A percentile compares a stretch with the other conserved stretches of the same genome.
Evolutionary conservation across 2,113 vertebrate genomes (phyloP).

Genomic region (Menura novaehollandiae): DNA sequence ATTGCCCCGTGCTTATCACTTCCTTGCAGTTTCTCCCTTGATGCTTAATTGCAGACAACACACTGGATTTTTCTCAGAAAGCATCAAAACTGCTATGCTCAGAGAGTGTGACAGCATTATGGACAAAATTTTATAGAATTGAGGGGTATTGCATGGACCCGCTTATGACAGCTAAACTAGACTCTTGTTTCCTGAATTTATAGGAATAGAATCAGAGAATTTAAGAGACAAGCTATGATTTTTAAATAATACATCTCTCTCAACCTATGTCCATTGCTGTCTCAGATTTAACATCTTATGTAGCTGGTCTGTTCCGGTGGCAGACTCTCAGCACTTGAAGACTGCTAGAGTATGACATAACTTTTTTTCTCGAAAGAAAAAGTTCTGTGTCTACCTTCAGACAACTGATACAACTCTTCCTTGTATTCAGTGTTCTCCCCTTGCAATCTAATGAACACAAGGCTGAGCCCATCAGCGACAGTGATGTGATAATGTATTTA

Average conservation of each 20-base stretch:
- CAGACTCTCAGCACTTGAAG: neutral
- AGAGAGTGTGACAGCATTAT: neutral
- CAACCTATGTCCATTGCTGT: no score
- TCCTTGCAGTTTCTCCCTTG: neutral
- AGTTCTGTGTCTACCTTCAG: neutral
- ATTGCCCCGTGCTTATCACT: neutral
- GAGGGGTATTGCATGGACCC: neutral
- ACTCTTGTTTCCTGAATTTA: neutral
- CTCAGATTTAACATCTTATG: neutral
- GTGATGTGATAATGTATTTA: neutral
- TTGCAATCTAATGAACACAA: neutral
- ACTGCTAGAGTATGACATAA: neutral
- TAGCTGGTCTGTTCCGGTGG: neutral
- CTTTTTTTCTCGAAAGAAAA: neutral
- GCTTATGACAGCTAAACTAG: neutral
- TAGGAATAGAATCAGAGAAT: neutral
- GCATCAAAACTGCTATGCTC: neutral
- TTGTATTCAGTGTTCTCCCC: neutral
- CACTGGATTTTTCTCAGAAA: neutral
- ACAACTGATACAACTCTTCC: rapidly evolving
- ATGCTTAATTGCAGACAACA: neutral
- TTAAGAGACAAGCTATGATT: neutral
- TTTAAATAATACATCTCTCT: neutral
- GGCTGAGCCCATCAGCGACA: neutral
- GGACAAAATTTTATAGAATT: neutral